Conservation (phyloP, 1,140 invertebrate species). For the Brevipalpus yothersi region DNA sequence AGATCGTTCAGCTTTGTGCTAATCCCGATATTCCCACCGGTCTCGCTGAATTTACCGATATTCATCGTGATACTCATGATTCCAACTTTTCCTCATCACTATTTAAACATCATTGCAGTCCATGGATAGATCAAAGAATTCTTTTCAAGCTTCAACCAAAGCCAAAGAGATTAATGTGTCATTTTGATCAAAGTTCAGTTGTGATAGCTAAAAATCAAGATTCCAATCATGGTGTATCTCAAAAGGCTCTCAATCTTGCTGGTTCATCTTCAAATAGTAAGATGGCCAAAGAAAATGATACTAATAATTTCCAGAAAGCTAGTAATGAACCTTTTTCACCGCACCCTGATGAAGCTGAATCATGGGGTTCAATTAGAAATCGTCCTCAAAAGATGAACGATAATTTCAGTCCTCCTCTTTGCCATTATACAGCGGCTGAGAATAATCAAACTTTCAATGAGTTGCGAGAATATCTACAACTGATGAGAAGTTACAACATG, state of each 20-base stretch:
- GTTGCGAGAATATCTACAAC: not conserved
- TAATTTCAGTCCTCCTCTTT: not conserved
- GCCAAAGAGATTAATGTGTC: not conserved
- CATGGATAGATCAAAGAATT: not conserved
- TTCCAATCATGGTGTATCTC: not conserved
- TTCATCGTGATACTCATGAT: not conserved
- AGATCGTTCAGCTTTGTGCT: not conserved
- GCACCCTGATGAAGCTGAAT: not conserved
- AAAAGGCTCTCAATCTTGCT: not conserved
- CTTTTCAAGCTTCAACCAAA: not conserved
- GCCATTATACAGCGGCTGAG: not conserved
- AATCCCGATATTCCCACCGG: not conserved
- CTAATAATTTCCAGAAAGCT: not conserved
- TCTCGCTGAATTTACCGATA: not conserved
- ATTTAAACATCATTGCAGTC: slow-evolving; percentile 1
- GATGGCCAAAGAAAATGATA: not conserved
- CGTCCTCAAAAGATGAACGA: not conserved
- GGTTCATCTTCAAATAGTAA: not conserved
- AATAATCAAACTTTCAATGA: not conserved
- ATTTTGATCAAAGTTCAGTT: not conserved
- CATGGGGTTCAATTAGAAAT: not conserved
- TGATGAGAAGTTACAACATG: not conserved
- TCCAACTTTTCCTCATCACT: not conserved
- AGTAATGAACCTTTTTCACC: not conserved
- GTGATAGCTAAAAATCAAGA: not conserved